Evolutionary conservation across 1,140 invertebrate species (phyloP), one percentile per base, ranked within the genome.

Genomic region (Battus philenor): DNA sequence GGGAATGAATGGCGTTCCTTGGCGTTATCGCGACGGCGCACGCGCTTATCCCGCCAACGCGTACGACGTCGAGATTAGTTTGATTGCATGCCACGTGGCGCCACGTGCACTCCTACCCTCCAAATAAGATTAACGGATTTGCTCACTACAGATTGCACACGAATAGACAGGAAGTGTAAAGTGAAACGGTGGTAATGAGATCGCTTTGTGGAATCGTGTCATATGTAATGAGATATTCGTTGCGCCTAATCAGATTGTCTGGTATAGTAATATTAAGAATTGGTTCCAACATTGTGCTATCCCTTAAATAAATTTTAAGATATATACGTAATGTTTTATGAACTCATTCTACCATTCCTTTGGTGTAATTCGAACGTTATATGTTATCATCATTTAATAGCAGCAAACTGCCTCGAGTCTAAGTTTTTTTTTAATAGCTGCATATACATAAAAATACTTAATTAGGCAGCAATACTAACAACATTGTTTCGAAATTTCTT

Each of bases 41-140:
- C 80, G 74, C 80, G 80, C 69, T 51, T 39, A 56, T 61, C 63
- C 69, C 74, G 67, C 74, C 70, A 62, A 67, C 74, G 80, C 80
- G 77, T 75, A 78, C 71, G 70, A 60, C 60, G 18, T 51, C 50
- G 60, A 84, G 80, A 84, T 84, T 84, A 84, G 74, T 82, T 82
- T 57, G 74, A 82, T 82, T 80, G 81, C 83, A 79, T 31, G 80
- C 61, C 80, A 84, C 80, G 80, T 78, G 80, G 74, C 80, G 80
- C 76, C 77, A 73, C 80, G 80, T 80, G 80, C 70, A 31, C 43
- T 49, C 61, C 69, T 83, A 73, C 77, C 71, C 76, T 62, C 80
- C 69, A 82, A 84, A 84, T 80, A 68, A 84, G 80, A 84, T 84
- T 84, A 84, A 78, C 80, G 78, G 80, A 84, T 84, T 82, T 84